Conservation (phyloP, 1,140 invertebrate species). For the Laupala kohalensis region DNA sequence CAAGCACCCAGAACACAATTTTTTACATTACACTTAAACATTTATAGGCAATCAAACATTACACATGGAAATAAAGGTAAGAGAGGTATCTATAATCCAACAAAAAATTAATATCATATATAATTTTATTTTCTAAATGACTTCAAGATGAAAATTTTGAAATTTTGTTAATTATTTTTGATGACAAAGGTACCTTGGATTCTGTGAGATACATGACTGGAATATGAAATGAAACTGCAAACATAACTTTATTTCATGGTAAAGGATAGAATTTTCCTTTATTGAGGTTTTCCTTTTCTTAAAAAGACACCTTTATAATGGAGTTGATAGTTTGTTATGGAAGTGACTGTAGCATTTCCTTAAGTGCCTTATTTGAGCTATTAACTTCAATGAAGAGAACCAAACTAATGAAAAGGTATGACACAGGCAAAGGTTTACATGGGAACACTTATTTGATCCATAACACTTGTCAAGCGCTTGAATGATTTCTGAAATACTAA, state of each 20-base stretch:
- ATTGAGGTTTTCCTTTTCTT: neutral
- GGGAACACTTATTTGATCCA: neutral
- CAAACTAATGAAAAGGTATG: neutral
- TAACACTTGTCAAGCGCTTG: neutral
- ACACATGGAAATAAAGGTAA: neutral
- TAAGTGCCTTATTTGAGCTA: neutral
- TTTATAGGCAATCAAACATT: no score
- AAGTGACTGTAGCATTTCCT: neutral
- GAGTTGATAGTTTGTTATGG: neutral
- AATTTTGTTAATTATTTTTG: neutral
- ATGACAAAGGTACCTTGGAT: neutral
- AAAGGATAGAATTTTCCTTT: neutral
- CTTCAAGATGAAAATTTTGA: neutral
- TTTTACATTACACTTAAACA: no score
- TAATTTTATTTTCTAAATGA: neutral
- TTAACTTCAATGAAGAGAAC: neutral
- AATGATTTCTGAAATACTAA: neutral
- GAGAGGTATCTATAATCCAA: neutral
- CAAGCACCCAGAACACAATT: no score
- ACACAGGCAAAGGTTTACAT: neutral
- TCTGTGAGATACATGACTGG: neutral
- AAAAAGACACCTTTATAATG: neutral
- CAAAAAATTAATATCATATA: no score
- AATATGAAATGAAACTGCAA: neutral
- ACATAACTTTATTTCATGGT: neutral